Conservation (phyloP, 2,113 vertebrate species). For the Lipophrys pholis region DNA sequence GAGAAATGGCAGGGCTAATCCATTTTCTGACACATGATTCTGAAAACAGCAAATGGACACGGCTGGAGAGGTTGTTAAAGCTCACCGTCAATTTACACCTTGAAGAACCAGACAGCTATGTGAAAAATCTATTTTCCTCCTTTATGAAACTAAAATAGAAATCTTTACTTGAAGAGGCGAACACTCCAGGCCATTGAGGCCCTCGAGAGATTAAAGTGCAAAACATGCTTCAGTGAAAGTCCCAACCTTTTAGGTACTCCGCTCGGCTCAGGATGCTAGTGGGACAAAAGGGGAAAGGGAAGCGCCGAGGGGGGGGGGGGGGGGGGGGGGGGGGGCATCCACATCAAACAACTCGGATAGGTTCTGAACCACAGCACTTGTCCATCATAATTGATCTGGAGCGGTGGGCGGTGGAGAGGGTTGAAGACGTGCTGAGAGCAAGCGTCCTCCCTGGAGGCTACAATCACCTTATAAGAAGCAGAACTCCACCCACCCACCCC, state of each 20-base stretch:
- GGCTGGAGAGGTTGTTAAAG: conserved; percentile 21
- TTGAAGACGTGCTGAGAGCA: conserved; percentile 41
- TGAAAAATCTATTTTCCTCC: not conserved
- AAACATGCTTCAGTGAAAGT: conserved; percentile 19
- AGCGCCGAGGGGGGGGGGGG: not conserved
- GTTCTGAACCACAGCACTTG: conserved; percentile 48
- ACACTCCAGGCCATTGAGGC: conserved; percentile 36
- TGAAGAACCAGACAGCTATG: not conserved
- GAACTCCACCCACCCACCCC: not conserved
- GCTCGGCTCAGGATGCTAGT: conserved; percentile 29
- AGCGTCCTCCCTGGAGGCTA: conserved; percentile 57
- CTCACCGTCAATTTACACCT: conserved; percentile 7
- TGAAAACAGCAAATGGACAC: conserved; percentile 38
- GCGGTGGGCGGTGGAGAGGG: conserved; percentile 41
- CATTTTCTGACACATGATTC: conserved; percentile 18
- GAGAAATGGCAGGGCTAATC: conserved; percentile 51
- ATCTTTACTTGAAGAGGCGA: conserved; percentile 26
- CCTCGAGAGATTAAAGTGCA: conserved; percentile 17
- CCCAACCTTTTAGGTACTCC: not conserved
- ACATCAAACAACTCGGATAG: conserved; percentile 66
- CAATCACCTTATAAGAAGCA: conserved; percentile 66
- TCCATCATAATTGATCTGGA: conserved; percentile 76
- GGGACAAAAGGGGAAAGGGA: conserved; percentile 16
- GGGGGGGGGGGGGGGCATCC: conserved; percentile 25
- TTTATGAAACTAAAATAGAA: conserved; percentile 11